Conservation (phyloP, 2,113 vertebrate species). For the Hippocampus zosterae region DNA sequence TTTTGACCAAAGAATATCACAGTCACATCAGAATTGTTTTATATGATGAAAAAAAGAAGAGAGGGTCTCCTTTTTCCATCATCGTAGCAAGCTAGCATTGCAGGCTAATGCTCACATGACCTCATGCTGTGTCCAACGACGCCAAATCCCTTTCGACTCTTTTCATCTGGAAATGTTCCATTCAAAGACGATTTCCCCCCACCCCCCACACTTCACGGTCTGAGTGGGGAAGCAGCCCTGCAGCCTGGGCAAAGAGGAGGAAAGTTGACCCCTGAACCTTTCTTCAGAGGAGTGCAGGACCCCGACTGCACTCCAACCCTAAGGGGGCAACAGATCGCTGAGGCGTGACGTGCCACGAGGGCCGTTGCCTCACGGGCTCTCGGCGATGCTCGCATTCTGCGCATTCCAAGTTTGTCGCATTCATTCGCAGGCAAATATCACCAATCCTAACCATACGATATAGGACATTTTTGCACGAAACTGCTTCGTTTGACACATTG, state of each 20-base stretch:
- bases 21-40: too few species aligned
- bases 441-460: background rate
- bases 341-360: conserved; percentile 62
- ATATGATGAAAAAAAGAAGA: background rate
- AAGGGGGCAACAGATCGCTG: conserved; percentile 54
- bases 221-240: conserved; percentile 43
- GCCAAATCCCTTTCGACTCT: background rate
- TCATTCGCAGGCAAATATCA: conserved; percentile 14
- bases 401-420: conserved; percentile 63
- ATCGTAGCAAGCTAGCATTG: background rate
- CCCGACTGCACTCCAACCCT: conserved; percentile 64
- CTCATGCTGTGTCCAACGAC: background rate
- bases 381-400: conserved; percentile 59
- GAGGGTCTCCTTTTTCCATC: too few species aligned
- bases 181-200: conserved; percentile 16
- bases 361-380: conserved; percentile 39
- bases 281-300: conserved; percentile 67
- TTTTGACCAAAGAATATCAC: too few species aligned
- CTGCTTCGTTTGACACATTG: conserved; percentile 40
- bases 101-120: background rate
- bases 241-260: conserved; percentile 17
- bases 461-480: background rate
- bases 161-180: conserved; percentile 9
- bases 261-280: conserved; percentile 60
- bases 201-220: conserved; percentile 10